Evolutionary conservation across 2,113 vertebrate genomes (phyloP), one percentile per base, ranked within the genome.

Genomic region (Anthoscopus minutus): DNA sequence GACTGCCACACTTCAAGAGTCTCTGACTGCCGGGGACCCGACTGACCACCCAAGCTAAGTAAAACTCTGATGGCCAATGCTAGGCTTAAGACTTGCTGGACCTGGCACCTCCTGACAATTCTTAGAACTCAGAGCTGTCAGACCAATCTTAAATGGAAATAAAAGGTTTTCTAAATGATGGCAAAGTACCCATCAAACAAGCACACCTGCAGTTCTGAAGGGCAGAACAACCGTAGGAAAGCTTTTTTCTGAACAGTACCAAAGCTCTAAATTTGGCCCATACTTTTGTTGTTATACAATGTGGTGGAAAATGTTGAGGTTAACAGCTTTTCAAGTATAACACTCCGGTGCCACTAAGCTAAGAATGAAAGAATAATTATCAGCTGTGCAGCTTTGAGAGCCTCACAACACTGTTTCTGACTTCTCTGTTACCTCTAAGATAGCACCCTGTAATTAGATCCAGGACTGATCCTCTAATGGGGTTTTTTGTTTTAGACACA

Each of bases 301-400:
- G 35, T 70, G n/a, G 78, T 72, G 44, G 81, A 84, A 95, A 94
- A 91, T 65, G 61, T 62, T 86, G 38, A 81, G 61, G 57, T 92
- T 92, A 84, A 92, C 84, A 92, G 67, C 54, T 92, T 95, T 95
- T 93, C 65, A 94, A 85, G 70, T 61, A 12, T 89, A 91, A 81
- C 84, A 80, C 42, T 48, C 54, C 1, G 2, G 69, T 80, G 77
- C 86, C 72, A 62, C 83, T 84, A 73, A 81, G 25, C 42, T 83
- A 95, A 82, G 85, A 72, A 92, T 82, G 71, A 96, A 94, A 80
- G 64, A 88, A 77, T 30, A 92, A 93, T 91, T 84, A 96, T 65
- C 50, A 80, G 17, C 54, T 73, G 38, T 24, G 5, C 38, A 85
- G 71, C 40, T 81, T 69, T 88, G 78, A 76, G 74, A 83, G 54